Conservation (phyloP, 1,140 invertebrate species). For the Pseudomyrmex gracilis region DNA sequence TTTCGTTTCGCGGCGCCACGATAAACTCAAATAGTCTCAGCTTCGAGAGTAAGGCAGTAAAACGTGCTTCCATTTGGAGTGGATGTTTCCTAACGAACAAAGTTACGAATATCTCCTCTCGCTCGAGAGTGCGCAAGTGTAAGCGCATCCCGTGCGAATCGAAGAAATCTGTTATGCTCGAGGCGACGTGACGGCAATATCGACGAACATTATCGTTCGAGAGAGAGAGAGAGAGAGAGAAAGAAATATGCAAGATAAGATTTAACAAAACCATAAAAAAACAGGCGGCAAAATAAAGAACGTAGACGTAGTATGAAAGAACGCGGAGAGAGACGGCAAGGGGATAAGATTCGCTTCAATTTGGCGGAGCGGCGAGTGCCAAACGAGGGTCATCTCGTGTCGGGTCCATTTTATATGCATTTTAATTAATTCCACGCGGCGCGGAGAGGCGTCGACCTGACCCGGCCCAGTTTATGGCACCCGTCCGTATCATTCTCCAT, state of each 20-base stretch:
- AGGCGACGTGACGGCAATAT: conserved; percentile 25
- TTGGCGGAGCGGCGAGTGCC: conserved; percentile 65
- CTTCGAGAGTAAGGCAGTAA: conserved; percentile 18
- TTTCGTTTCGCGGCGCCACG: conserved; percentile 17
- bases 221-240: neutral
- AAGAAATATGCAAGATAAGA: conserved; percentile 1
- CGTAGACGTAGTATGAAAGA: conserved; percentile 19
- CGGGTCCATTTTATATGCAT: conserved; percentile 77
- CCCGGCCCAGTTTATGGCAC: conserved; percentile 68
- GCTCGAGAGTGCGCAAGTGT: neutral
- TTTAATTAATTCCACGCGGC: conserved; percentile 79
- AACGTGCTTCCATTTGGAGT: conserved; percentile 35
- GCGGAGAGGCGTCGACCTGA: conserved; percentile 71
- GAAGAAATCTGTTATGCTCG: conserved; percentile 4
- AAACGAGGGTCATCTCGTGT: conserved; percentile 37
- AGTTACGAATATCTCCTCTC: conserved; percentile 38
- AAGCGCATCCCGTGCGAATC: neutral
- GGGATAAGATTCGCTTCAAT: conserved; percentile 75
- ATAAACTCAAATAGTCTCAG: conserved; percentile 35
- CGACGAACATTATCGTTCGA: conserved; percentile 2
- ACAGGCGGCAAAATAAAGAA: neutral
- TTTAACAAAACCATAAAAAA: neutral
- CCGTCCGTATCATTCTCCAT: conserved; percentile 58
- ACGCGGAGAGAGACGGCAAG: neutral
- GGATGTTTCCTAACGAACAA: conserved; percentile 17